Percentiles rank a stretch among this genome's conserved stretches.
Evolutionary conservation across 2,888 invertebrate species (phyloP).

Genomic region (Creontiades dilutus): DNA sequence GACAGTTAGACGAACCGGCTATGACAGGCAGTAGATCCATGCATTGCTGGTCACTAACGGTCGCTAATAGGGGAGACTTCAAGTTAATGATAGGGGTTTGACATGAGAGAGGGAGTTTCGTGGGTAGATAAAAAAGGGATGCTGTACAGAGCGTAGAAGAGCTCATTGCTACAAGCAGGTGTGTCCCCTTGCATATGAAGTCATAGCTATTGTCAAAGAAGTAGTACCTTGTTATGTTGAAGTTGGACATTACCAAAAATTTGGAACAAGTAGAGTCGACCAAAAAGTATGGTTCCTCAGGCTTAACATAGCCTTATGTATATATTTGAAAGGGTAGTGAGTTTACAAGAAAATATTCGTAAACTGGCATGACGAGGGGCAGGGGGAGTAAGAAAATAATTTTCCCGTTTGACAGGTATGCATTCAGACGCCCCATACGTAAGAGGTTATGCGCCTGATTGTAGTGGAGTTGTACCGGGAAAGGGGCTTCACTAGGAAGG

Average conservation of each 20-base stretch:
- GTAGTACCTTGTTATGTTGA: not conserved
- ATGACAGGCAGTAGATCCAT: not conserved
- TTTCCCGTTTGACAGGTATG: not conserved
- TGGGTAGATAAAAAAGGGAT: no score
- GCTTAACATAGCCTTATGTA: constrained; percentile 7
- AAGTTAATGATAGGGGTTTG: not conserved
- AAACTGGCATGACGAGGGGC: not conserved
- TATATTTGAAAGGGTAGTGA: constrained; percentile 2
- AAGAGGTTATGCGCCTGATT: not conserved
- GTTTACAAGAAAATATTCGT: not conserved
- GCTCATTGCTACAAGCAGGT: no score
- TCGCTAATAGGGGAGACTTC: not conserved
- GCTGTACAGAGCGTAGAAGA: no score
- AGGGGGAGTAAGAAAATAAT: not conserved
- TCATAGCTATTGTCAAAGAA: not conserved
- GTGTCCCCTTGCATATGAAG: not conserved
- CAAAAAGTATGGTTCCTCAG: constrained; percentile 9
- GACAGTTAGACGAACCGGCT: no score
- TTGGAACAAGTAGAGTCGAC: not conserved
- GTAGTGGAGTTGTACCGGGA: not conserved
- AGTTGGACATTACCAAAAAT: not conserved
- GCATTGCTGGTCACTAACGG: not conserved
- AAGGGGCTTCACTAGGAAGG: not conserved
- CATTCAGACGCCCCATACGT: not conserved
- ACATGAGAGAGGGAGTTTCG: no score